Evolutionary conservation across 2,113 vertebrate species (phyloP).

Genomic region (Thalassoma bifasciatum): DNA sequence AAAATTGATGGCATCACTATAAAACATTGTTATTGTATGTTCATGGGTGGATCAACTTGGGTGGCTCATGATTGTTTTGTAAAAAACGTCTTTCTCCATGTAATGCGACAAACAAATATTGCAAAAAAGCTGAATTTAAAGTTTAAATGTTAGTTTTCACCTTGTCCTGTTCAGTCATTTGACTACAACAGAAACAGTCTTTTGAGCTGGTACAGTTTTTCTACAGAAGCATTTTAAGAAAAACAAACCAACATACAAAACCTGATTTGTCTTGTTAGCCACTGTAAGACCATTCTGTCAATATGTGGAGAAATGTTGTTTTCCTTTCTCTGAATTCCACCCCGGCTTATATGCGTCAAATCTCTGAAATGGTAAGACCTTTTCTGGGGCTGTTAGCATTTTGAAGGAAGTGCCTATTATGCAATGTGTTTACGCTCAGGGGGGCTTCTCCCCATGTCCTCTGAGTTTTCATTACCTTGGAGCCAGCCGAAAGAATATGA

Average conservation of each 20-base stretch:
- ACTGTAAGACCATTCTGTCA: conserved; percentile 23
- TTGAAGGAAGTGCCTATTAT: conserved; percentile 76
- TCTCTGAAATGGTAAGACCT: conserved; percentile 75
- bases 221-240: too few species aligned
- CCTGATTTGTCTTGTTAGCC: background rate
- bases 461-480: conserved; percentile 64
- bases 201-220: too few species aligned
- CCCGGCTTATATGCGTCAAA: conserved; percentile 52
- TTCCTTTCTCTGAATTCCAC: conserved; percentile 30
- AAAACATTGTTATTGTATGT: too few species aligned
- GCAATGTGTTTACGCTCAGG: conserved; percentile 74
- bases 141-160: too few species aligned
- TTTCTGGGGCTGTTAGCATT: conserved; percentile 81
- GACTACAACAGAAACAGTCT: too few species aligned
- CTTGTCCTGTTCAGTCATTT: too few species aligned
- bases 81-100: too few species aligned
- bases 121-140: too few species aligned
- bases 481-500: conserved; percentile 58
- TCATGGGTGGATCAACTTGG: too few species aligned
- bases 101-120: too few species aligned
- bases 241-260: background rate
- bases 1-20: too few species aligned
- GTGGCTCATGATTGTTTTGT: too few species aligned
- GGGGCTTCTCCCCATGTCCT: conserved; percentile 58
- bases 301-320: conserved; percentile 40